Conservation (phyloP, 2,888 invertebrate genomes). For the Emesis russula region DNA sequence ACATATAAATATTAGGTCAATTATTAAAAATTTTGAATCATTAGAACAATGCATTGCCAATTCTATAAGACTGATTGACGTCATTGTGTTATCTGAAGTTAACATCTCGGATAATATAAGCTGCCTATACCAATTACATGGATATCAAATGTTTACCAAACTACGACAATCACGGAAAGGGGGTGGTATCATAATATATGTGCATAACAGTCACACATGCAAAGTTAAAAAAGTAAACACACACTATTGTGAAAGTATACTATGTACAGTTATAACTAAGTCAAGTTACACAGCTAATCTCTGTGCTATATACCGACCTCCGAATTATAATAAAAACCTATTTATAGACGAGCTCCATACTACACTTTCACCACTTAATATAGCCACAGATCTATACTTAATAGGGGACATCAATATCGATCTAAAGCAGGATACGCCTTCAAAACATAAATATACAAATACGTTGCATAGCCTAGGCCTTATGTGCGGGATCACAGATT, state of each 20-base stretch:
- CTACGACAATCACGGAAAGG: not conserved
- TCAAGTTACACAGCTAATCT: constrained; percentile 21
- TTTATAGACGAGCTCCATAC: constrained; percentile 23
- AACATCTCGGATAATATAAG: not conserved
- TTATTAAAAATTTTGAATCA: constrained; percentile 41
- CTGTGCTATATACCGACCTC: constrained; percentile 28
- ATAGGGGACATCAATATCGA: constrained; percentile 23
- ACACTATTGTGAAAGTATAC: not conserved
- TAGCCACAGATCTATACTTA: not conserved
- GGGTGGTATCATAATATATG: constrained; percentile 21
- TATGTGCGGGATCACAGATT: constrained; percentile 27
- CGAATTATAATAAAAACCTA: not conserved
- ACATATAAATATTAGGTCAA: constrained; percentile 44
- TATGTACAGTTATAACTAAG: not conserved
- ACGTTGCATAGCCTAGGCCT: constrained; percentile 10
- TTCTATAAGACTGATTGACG: constrained; percentile 25
- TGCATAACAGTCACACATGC: not conserved
- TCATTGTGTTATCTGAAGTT: constrained; percentile 6
- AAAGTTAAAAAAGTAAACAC: not conserved
- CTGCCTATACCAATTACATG: not conserved
- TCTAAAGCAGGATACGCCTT: constrained; percentile 8
- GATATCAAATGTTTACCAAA: not conserved
- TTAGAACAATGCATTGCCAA: constrained; percentile 33
- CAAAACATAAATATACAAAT: constrained; percentile 35
- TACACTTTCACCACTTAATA: not conserved